Base-by-base conservation (phyloP, 1,140 invertebrate species). In the Platyscapa corneri region DNA sequence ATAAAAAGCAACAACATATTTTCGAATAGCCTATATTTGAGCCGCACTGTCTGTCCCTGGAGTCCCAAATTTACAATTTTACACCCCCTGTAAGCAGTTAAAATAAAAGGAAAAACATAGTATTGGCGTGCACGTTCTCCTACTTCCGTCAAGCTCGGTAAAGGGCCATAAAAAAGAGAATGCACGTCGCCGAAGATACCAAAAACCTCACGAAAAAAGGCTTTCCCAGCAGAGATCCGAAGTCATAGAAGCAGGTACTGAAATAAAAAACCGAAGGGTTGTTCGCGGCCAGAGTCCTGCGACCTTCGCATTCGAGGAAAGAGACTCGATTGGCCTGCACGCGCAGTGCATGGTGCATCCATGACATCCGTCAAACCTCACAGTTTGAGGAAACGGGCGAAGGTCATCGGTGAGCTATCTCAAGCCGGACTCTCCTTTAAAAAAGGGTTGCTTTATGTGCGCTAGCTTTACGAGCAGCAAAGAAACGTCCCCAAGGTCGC, bases 361-460 rank as follows among this genome's bases (percentile, higher is more conserved):
- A 12, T 83, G 72, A 46, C 72, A 70, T 78, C 23, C 83, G 75
- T 84, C 83, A 84, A 80, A 86, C 86, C 86, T 80, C 80, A 82
- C 60, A 49, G 78, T 85, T 85, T 82, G 79, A 82, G 84, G 56
- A 84, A 85, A 85, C 81, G 78, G 67, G 65, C 87, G 89, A 89
- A 88, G 60, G 88, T 87, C 84, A 76, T 76, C 70, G 3, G 23
- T 16, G 16, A 16, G 56, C 23, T 27, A 60, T 37, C 64, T 84
- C 39, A 6, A 53, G 16, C 49, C 8, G 10, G 70, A 78, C 49
- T 81, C 39, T 70, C 39, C 20, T 46, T 7, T 20, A 75, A 83
- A 89, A 91, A 92, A 91, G 91, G 89, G 89, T 91, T 91, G 89
- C 88, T 91, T 89, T 90, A 42, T 74, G 88, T 89, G 20, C 56